Conservation (phyloP, 2,797 vertebrate genomes). For the Threskiornis aethiopicus region DNA sequence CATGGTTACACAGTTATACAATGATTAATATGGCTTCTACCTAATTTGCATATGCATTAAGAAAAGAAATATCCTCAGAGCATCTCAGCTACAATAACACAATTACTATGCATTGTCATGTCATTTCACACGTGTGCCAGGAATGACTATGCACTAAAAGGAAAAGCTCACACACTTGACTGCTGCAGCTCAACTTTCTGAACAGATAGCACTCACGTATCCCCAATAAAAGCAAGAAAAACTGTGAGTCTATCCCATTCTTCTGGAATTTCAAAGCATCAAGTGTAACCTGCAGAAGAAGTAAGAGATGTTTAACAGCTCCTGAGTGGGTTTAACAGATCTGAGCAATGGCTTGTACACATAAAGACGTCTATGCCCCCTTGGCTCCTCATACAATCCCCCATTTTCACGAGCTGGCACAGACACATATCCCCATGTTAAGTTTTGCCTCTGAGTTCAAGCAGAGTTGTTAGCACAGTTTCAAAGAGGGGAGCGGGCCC, state of each 20-base stretch:
- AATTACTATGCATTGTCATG: not conserved
- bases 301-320: not conserved
- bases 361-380: not conserved
- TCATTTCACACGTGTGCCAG: not conserved
- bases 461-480: not conserved
- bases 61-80: constrained; percentile 31
- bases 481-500: not conserved
- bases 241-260: not conserved
- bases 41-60: constrained; percentile 59
- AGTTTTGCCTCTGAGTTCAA: constrained; percentile 29
- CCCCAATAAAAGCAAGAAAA: constrained; percentile 31
- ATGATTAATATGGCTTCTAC: constrained; percentile 64
- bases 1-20: constrained; percentile 42
- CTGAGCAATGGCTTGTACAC: not conserved
- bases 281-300: not conserved
- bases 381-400: not conserved
- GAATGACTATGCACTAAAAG: not conserved
- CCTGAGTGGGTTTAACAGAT: not conserved
- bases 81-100: constrained; percentile 19
- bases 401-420: constrained; percentile 33
- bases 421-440: constrained; percentile 18
- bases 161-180: not conserved
- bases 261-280: not conserved
- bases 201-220: constrained; percentile 22
- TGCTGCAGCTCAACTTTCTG: not conserved